A percentile compares a stretch with the other conserved stretches of the same genome.
Conservation (phyloP, 2,888 invertebrate genomes). For the Adelphocoris suturalis region DNA sequence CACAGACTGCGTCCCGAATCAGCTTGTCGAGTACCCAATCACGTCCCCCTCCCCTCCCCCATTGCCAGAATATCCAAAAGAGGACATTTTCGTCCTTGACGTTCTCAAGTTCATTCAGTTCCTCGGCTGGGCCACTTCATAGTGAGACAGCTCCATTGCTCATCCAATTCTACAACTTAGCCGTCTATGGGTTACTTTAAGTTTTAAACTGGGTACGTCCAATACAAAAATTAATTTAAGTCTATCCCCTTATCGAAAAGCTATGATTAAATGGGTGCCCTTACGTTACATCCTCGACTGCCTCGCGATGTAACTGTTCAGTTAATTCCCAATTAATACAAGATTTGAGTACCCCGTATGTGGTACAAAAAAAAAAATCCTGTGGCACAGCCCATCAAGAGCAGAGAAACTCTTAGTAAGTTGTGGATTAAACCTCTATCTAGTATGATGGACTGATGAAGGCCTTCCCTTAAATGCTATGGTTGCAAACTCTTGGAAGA, state of each 20-base stretch:
- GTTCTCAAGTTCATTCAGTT: constrained; percentile 57
- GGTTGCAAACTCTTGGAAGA: too few relatives aligned
- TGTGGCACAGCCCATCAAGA: too few relatives aligned
- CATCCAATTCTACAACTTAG: background rate
- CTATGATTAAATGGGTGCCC: background rate
- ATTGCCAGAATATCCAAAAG: background rate
- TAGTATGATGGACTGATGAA: too few relatives aligned
- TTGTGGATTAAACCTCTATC: too few relatives aligned
- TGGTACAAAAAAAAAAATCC: too few relatives aligned
- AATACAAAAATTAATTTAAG: background rate
- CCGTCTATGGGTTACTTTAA: background rate
- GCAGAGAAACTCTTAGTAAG: too few relatives aligned
- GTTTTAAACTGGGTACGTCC: background rate
- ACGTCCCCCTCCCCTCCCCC: constrained; percentile 37
- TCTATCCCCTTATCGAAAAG: background rate
- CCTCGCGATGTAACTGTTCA: too few relatives aligned
- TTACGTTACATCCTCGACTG: background rate
- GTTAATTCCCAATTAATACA: too few relatives aligned
- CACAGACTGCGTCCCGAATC: constrained; percentile 66
- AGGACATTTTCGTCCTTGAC: constrained; percentile 52
- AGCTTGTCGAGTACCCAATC: constrained; percentile 68
- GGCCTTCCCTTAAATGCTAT: too few relatives aligned
- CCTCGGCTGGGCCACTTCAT: constrained; percentile 67
- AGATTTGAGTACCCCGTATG: too few relatives aligned
- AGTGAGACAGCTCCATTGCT: background rate